These are phyloP conservation scores for Drosophila murphyi DNA, from an alignment of 1,140 invertebrate species.

Conservation along the genomic window DNA sequence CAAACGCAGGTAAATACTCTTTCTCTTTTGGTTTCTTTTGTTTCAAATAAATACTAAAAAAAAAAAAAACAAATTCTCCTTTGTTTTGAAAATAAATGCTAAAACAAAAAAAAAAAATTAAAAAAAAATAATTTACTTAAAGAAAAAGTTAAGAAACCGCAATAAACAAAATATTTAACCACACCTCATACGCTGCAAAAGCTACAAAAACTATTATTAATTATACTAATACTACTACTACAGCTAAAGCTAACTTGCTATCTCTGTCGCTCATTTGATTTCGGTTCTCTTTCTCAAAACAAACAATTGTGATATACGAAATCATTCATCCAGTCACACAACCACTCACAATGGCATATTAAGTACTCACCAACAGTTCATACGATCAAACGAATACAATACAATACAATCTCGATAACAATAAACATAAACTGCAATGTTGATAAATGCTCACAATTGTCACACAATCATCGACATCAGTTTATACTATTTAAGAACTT, in stretches of 20 bases:
- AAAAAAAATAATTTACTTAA: conserved; percentile 9
- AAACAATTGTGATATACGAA: conserved; percentile 38
- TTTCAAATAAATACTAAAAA: conserved; percentile 61
- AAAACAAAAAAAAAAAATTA: conserved; percentile 39
- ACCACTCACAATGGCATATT: conserved; percentile 3
- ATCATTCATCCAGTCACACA: conserved; percentile 17
- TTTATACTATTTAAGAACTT: not conserved
- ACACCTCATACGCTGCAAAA: conserved; percentile 59
- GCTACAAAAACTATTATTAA: conserved; percentile 62
- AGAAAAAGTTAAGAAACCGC: conserved; percentile 68
- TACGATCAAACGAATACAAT: conserved; percentile 11
- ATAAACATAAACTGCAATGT: conserved; percentile 19
- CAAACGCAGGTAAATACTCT: conserved; percentile 85
- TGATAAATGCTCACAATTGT: conserved; percentile 18
- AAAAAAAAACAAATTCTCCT: conserved; percentile 58
- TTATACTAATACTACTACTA: conserved; percentile 61
- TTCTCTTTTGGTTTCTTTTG: conserved; percentile 81
- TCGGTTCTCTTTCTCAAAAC: conserved; percentile 56
- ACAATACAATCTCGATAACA: conserved; percentile 1
- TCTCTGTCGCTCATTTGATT: conserved; percentile 73
- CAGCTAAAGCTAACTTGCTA: conserved; percentile 58
- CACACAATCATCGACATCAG: not conserved
- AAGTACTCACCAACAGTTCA: not conserved
- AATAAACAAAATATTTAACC: conserved; percentile 52
- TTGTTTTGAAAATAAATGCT: conserved; percentile 60